Base-by-base conservation (phyloP, 2,113 vertebrate genomes). In the Phyllopteryx taeniolatus region DNA sequence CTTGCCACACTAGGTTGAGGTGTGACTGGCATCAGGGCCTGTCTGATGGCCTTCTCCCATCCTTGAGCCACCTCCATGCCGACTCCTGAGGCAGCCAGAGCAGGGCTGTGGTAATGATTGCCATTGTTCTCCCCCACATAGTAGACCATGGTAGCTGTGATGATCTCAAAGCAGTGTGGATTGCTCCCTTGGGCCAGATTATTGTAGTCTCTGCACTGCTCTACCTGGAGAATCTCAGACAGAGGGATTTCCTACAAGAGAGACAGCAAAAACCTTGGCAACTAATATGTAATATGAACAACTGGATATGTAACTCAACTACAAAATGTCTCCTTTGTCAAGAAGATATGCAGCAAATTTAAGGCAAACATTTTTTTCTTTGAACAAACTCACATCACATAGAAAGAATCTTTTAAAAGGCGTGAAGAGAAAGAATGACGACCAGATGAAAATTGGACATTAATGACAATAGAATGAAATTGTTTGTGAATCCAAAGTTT, bases 161-260 rank as follows among this genome's bases (percentile, higher is more conserved):
- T 96, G 88, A 99, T 95, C 93, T 99, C 97, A 89, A 99, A 99
- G 92, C 97, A 98, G 93, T 99, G 96, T 17, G 96, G 96, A 87
- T 95, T 98, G 90, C 96, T 96, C 80, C 95, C 95, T 86, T 95
- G 94, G 54, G 95, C 93, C 75, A 92, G 86, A 54, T 91, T 94
- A 67, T 92, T 93, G 87, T 95, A 94, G 91, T 96, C 95, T 88
- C 91, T 92, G 76, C 94, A 95, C 14, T 90, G 92, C 79, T 96
- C 96, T 79, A 98, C 93, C 88, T 97, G 96, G 46, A 99, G 95
- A 91, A 99, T 99, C 94, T 99, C 97, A 69, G 98, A 99, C 86
- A 99, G 94, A 61, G 98, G 97, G 84, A 99, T 96, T 92, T 99
- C 98, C 98, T 99, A 87, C 81, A 22, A 75, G 89, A 89, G 85